Base-by-base conservation (phyloP, 1,140 invertebrate genomes). In the Charaxes varanes region DNA sequence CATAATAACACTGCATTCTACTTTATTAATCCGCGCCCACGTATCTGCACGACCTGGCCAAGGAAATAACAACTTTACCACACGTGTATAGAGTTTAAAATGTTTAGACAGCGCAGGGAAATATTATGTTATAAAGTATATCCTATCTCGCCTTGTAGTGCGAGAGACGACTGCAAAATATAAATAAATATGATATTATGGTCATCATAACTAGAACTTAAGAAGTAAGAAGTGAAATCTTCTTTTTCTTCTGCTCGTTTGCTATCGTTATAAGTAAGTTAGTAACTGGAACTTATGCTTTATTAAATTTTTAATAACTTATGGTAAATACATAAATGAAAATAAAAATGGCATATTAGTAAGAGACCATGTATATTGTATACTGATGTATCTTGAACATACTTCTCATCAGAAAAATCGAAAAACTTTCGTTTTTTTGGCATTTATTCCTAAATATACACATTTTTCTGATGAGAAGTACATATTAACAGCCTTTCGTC, bases 1-100 rank as follows among this genome's bases (percentile, higher is more conserved):
- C 51, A 59, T 68, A 70, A 72, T 61, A 70, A 67, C 62, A 61
- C 62, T 63, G 62, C 66, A 61, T 59, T 56, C 48, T 41, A 24
- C 31, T 37, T 22, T 27, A 15, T 26, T 34, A 24, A 32, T 41
- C 24, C 31, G 41, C 21, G 46, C 41, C 14, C 45, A 17, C 41
- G 11, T 33, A 58, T 36, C 15, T 53, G 21, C 7, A 24, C 24
- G 13, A 23, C 28, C 3, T 13, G 12, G 14, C 4, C 40, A 59
- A 54, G n/a, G 30, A 10, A 68, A 59, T 57, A 7, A 8, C 37
- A 35, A 47, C 50, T 49, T 23, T 72, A 50, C 16, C 3, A 2
- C 3, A 16, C 15, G 10, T 15, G 8, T 12, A 55, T 62, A 76
- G 44, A 65, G 56, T 13, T 49, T 34, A 35, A 56, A 62, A 62